phyloP scores from a whole-genome alignment of 2,797 vertebrate genomes.

The Coendou prehensilis region DNA sequence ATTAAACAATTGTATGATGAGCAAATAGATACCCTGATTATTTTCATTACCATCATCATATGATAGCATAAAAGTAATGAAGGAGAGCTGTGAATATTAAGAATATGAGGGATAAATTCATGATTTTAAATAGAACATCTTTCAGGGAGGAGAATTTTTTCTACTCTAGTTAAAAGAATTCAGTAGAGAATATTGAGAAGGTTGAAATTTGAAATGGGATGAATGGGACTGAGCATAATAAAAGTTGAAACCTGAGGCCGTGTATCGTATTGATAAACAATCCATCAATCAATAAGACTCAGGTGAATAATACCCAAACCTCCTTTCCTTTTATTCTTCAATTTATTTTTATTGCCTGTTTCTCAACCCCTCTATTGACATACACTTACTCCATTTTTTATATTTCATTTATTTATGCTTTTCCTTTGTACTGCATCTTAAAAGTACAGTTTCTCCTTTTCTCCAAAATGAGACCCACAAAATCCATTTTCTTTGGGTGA shows the following conservation, averaged over 20 bases:
- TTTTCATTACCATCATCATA: conserved; percentile 29
- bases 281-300: conserved; percentile 49
- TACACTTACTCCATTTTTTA: conserved; percentile 6
- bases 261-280: conserved; percentile 5
- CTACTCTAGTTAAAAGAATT: conserved; percentile 9
- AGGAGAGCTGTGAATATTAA: neutral
- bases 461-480: neutral
- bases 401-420: conserved; percentile 36
- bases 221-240: conserved; percentile 4
- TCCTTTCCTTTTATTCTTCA: neutral
- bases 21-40: conserved; percentile 28
- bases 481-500: neutral
- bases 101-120: neutral
- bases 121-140: neutral
- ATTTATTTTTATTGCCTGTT: conserved; percentile 46
- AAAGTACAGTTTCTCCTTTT: conserved; percentile 35
- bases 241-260: conserved; percentile 1
- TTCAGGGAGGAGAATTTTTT: neutral
- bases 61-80: neutral
- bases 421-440: conserved; percentile 41
- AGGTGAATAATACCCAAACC: neutral
- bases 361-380: conserved; percentile 30
- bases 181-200: conserved; percentile 17
- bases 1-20: neutral
- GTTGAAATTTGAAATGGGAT: conserved; percentile 9